These are phyloP conservation scores for Patagioenas fasciata DNA, from an alignment of 2,113 vertebrate genomes.

Conservation along the genomic window DNA sequence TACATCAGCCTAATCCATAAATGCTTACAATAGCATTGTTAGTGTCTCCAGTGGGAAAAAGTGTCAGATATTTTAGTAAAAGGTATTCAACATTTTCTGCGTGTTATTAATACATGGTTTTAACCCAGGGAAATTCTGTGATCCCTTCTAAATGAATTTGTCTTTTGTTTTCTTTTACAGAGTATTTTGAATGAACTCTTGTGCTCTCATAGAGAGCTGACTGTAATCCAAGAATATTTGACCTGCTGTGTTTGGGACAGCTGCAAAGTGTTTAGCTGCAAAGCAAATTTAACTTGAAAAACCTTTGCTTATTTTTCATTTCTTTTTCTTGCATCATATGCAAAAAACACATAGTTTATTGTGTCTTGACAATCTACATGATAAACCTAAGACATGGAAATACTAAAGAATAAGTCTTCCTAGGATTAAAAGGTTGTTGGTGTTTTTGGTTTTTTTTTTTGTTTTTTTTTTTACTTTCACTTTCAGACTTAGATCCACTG, in stretches of 20 bases:
- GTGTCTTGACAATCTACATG: not conserved
- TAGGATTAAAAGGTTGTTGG: not conserved
- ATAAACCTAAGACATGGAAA: not conserved
- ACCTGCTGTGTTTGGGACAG: not conserved
- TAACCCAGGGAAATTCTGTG: not conserved
- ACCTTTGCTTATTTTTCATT: not conserved
- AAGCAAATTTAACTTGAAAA: not conserved
- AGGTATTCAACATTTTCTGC: not conserved
- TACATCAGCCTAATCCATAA: not conserved
- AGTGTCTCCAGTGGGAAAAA: not conserved
- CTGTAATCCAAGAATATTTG: not conserved
- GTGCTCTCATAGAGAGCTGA: not conserved
- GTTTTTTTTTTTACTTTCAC: not conserved
- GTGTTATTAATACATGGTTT: not conserved
- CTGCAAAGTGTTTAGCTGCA: not conserved
- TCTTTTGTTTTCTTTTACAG: conserved; percentile 27
- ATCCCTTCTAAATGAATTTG: not conserved
- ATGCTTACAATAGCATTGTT: not conserved
- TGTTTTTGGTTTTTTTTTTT: no score
- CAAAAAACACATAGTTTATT: not conserved
- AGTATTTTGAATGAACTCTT: conserved; percentile 15
- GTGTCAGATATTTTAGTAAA: not conserved
- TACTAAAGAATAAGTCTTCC: not conserved
- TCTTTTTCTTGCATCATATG: not conserved
- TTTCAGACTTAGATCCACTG: not conserved